phyloP scores from a whole-genome alignment of 1,140 invertebrate species.

The Pogonus chalceus region DNA sequence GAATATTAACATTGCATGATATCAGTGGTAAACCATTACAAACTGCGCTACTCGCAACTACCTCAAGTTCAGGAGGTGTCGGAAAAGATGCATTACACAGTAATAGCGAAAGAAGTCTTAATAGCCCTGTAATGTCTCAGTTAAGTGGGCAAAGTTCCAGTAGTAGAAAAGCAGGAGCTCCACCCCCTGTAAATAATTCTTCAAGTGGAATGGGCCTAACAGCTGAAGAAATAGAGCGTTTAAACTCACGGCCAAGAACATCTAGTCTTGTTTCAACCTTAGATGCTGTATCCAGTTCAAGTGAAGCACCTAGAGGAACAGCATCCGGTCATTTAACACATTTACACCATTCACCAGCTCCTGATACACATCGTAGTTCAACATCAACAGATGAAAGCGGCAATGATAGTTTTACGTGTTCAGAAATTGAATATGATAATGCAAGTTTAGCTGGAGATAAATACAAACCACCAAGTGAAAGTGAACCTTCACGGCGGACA shows the following conservation, averaged over 20 bases:
- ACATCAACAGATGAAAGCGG: constrained; percentile 90
- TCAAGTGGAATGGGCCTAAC: constrained; percentile 71
- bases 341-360: constrained; percentile 56
- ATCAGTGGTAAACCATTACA: constrained; percentile 87
- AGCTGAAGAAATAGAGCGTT: constrained; percentile 82
- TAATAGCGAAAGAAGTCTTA: constrained; percentile 80
- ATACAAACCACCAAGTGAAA: constrained; percentile 60
- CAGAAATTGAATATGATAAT: constrained; percentile 94
- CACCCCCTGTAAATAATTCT: constrained; percentile 44
- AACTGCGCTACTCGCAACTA: constrained; percentile 76
- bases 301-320: constrained; percentile 59
- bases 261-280: constrained; percentile 85
- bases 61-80: constrained; percentile 72
- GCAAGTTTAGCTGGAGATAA: constrained; percentile 73
- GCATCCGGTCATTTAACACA: constrained; percentile 47
- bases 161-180: constrained; percentile 53
- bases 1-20: constrained; percentile 85
- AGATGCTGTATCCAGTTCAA: constrained; percentile 86
- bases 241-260: constrained; percentile 75
- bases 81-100: constrained; percentile 74
- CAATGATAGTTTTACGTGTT: constrained; percentile 96
- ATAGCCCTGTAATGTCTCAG: constrained; percentile 84
- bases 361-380: constrained; percentile 61
- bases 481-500: constrained; percentile 43
- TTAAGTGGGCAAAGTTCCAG: constrained; percentile 73